These are phyloP conservation scores for Oryzias dopingdopingensis DNA, from an alignment of 2,797 vertebrate genomes.

Conservation along the genomic window DNA sequence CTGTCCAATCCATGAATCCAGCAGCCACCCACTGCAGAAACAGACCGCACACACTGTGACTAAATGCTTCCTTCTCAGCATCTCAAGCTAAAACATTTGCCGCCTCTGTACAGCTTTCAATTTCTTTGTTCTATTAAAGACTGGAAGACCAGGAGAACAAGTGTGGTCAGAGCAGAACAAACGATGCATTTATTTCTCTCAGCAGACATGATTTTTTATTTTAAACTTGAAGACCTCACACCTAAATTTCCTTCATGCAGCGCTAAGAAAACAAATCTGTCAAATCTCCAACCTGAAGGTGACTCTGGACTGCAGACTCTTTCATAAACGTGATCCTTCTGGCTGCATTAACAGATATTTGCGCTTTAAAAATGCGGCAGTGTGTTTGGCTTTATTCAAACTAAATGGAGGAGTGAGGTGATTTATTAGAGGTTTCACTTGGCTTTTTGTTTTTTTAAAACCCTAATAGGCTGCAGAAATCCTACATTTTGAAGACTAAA, in stretches of 20 bases:
- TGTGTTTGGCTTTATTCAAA: slow-evolving; percentile 41
- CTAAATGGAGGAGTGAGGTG: slow-evolving; percentile 21
- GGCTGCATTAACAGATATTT: slow-evolving; percentile 44
- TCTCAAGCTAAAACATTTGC: slow-evolving; percentile 21
- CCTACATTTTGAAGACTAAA: slow-evolving; percentile 7
- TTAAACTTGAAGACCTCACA: slow-evolving; percentile 2
- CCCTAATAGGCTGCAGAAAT: slow-evolving; percentile 18
- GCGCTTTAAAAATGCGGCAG: slow-evolving; percentile 20
- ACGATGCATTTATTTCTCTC: too few species aligned
- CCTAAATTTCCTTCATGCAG: slow-evolving; percentile 12
- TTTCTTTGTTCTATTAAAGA: neutral
- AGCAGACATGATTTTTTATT: neutral
- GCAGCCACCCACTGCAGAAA: slow-evolving; percentile 29
- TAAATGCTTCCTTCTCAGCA: slow-evolving; percentile 35
- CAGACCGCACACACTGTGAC: slow-evolving; percentile 42
- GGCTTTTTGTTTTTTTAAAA: slow-evolving; percentile 1
- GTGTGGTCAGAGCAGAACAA: too few species aligned
- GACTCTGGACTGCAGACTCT: slow-evolving; percentile 22
- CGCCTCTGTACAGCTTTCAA: neutral
- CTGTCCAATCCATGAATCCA: slow-evolving; percentile 28
- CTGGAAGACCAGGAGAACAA: neutral
- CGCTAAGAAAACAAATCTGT: slow-evolving; percentile 12
- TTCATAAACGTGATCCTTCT: slow-evolving; percentile 35
- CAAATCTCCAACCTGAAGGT: neutral
- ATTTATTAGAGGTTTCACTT: slow-evolving; percentile 32